These are phyloP conservation scores for Microtus californicus DNA, from an alignment of 2,797 vertebrate species.

Conservation along the genomic window DNA sequence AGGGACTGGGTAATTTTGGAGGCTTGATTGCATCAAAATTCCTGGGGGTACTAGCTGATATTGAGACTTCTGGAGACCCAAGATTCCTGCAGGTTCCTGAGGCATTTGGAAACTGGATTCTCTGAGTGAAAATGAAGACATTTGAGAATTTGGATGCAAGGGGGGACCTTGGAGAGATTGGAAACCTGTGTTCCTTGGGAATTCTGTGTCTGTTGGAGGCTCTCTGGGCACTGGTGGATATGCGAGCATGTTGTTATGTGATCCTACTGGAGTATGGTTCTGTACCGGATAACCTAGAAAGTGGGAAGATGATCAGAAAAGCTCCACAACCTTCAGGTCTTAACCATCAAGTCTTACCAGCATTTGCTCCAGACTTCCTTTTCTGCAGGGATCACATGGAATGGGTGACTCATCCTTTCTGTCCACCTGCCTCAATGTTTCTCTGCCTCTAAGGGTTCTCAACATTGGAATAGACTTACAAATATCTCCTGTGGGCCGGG, in stretches of 20 bases:
- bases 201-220: neutral
- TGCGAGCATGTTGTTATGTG: neutral
- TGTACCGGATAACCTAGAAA: too few species aligned
- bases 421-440: neutral
- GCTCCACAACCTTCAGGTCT: neutral
- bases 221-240: neutral
- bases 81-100: too few species aligned
- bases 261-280: too few species aligned
- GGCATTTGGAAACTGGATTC: neutral
- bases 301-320: neutral
- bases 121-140: neutral
- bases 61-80: neutral
- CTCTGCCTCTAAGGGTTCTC: neutral
- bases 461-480: neutral
- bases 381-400: neutral
- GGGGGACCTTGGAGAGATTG: neutral
- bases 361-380: neutral
- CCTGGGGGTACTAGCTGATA: neutral
- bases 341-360: neutral
- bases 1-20: neutral
- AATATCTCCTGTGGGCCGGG: neutral
- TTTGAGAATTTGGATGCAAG: neutral
- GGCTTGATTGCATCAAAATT: neutral
- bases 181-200: neutral
- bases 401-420: neutral